phyloP scores from a whole-genome alignment of 2,113 vertebrate genomes.

The Apistogramma diplotaenia region DNA sequence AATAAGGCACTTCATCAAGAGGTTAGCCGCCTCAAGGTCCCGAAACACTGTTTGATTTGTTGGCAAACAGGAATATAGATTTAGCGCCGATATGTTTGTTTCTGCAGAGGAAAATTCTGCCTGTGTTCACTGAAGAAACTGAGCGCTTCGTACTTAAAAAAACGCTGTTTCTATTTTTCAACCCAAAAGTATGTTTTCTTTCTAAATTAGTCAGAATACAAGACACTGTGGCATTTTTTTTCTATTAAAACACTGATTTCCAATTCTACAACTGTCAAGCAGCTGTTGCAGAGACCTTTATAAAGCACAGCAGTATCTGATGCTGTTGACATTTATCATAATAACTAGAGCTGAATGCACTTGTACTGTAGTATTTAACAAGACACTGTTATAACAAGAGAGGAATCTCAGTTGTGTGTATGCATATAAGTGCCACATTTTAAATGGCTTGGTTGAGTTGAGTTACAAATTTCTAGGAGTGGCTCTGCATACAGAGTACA shows the following conservation, averaged over 20 bases:
- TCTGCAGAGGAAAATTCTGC: background rate
- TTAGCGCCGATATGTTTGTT: background rate
- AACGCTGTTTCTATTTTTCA: conserved; percentile 11
- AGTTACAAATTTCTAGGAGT: background rate
- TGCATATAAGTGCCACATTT: background rate
- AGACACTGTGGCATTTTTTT: conserved; percentile 12
- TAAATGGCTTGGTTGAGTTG: background rate
- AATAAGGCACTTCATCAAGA: conserved; percentile 21
- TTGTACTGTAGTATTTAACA: background rate
- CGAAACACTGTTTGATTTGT: conserved; percentile 13
- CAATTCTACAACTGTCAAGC: conserved; percentile 20
- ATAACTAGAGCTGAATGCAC: background rate
- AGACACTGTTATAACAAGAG: background rate
- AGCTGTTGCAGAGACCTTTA: background rate
- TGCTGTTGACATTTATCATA: background rate
- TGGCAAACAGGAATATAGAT: conserved; percentile 19
- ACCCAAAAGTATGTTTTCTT: conserved; percentile 1
- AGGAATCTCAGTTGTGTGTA: background rate
- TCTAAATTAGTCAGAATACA: conserved; percentile 2
- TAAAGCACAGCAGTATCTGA: background rate
- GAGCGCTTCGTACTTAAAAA: background rate
- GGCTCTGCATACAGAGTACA: background rate
- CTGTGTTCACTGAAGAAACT: background rate
- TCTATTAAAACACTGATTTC: conserved; percentile 9
- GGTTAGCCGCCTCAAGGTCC: background rate